Conservation (phyloP, 2,113 vertebrate species). For the Mus pahari region DNA sequence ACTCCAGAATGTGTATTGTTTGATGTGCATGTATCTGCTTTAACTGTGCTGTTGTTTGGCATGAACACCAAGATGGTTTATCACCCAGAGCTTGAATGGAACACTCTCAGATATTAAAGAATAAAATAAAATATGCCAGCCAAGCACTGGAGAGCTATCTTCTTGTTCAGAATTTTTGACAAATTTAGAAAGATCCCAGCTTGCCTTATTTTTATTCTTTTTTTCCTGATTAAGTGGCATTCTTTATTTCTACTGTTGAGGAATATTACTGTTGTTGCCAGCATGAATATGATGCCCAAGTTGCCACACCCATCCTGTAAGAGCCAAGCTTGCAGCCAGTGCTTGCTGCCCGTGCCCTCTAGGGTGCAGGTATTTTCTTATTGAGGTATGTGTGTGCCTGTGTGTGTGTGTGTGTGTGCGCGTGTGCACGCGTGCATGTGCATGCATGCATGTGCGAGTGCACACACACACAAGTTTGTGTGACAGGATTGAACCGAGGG, state of each 20-base stretch:
- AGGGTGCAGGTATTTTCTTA: neutral
- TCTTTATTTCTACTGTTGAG: neutral
- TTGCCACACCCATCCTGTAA: accelerated
- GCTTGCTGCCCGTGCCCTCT: accelerated
- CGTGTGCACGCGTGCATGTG: too few species aligned
- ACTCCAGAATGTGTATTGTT: neutral
- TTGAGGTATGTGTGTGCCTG: neutral
- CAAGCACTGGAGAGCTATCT: neutral
- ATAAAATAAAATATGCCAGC: neutral
- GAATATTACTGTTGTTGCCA: neutral
- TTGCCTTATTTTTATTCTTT: neutral
- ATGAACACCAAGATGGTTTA: neutral
- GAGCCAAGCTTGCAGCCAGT: neutral
- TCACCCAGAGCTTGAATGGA: neutral
- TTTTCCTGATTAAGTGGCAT: neutral
- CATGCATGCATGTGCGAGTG: too few species aligned
- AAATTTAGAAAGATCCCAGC: neutral
- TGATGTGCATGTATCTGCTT: neutral
- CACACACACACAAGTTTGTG: too few species aligned
- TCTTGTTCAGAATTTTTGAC: neutral
- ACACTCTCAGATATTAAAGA: neutral
- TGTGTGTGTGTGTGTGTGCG: neutral
- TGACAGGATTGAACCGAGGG: neutral
- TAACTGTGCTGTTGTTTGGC: neutral
- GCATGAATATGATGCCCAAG: neutral